Percentiles rank a stretch among this genome's conserved stretches.
phyloP scores from a whole-genome alignment of 2,797 vertebrate genomes.

The Manis javanica region DNA sequence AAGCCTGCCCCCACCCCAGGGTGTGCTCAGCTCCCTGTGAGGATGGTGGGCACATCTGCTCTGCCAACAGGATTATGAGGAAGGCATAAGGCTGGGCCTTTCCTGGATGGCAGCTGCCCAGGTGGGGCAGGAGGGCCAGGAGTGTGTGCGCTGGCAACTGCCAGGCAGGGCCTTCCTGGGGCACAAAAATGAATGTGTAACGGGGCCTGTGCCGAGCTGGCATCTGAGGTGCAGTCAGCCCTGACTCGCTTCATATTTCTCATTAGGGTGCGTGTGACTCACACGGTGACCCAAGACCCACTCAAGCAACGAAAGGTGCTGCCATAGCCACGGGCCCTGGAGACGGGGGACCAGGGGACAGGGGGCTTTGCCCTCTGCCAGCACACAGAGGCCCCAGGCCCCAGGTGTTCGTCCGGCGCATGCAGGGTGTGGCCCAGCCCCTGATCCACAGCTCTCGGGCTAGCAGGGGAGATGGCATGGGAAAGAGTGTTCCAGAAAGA shows the following conservation, averaged over 20 bases:
- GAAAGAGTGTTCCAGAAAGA: not conserved
- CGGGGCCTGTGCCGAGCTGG: fast-evolving
- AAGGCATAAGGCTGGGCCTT: fast-evolving
- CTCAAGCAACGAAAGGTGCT: slow-evolving; percentile 60
- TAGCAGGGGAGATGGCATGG: not conserved
- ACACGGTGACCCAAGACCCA: slow-evolving; percentile 77
- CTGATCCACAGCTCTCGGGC: not conserved
- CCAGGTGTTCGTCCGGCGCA: not conserved
- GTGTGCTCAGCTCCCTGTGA: not conserved
- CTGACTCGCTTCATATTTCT: slow-evolving; percentile 77
- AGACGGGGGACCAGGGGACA: not conserved
- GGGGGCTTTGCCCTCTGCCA: not conserved
- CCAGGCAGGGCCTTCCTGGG: too few species aligned
- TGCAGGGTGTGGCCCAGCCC: not conserved
- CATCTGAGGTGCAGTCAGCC: fast-evolving
- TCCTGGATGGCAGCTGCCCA: not conserved
- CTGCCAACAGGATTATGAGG: not conserved
- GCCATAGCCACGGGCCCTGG: not conserved
- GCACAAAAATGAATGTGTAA: not conserved
- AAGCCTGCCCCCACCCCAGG: too few species aligned
- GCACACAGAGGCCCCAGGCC: fast-evolving
- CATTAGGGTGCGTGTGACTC: slow-evolving; percentile 23
- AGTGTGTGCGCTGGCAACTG: too few species aligned
- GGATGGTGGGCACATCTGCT: fast-evolving
- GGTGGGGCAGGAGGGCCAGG: not conserved